These are phyloP conservation scores for Ia io DNA, from an alignment of 2,113 vertebrate species.

Conservation along the genomic window DNA sequence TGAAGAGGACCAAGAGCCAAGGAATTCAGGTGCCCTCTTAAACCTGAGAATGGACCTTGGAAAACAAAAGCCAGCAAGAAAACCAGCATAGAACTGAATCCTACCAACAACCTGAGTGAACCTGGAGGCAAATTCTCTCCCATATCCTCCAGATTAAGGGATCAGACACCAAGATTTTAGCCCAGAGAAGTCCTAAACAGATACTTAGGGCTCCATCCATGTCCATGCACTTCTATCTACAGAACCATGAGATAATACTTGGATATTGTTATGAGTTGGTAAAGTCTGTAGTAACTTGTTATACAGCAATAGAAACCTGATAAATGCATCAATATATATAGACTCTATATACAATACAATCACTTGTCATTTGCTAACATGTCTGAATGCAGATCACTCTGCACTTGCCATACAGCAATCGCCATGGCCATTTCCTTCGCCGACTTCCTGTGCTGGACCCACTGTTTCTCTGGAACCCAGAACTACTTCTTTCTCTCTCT, in stretches of 20 bases:
- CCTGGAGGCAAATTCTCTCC: background rate
- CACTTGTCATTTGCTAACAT: background rate
- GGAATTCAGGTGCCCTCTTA: background rate
- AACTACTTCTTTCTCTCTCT: background rate
- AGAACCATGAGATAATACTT: background rate
- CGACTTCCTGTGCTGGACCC: background rate
- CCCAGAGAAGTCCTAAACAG: background rate
- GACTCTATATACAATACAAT: too few relatives aligned
- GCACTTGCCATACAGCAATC: background rate
- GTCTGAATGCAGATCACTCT: too few relatives aligned
- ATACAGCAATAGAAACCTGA: background rate
- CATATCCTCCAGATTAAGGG: background rate
- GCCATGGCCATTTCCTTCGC: background rate
- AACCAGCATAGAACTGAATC: background rate
- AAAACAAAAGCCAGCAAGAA: background rate
- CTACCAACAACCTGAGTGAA: background rate
- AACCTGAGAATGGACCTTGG: background rate
- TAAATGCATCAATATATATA: background rate
- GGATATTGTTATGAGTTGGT: background rate
- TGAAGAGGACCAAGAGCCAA: background rate
- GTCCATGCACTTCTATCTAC: accelerated
- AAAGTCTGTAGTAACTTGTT: background rate
- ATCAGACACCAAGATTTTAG: background rate
- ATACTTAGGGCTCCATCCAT: accelerated
- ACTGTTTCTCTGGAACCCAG: background rate